These are phyloP conservation scores for Rhea pennata DNA, from an alignment of 2,113 vertebrate genomes.

Conservation along the genomic window DNA sequence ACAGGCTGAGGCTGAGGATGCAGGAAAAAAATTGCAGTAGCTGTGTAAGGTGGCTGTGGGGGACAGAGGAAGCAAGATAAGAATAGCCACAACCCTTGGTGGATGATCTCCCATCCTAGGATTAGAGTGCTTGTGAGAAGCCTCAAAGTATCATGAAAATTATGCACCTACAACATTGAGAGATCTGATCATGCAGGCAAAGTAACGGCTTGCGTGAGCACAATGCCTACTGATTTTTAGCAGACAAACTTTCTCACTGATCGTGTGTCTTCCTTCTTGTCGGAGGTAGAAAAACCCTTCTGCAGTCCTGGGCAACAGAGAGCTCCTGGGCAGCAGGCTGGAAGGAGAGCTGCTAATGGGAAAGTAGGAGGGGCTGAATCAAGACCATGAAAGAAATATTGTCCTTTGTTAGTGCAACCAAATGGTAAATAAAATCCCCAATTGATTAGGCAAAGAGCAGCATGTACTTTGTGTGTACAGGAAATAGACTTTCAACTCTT, in stretches of 20 bases:
- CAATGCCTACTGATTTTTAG: rapidly evolving
- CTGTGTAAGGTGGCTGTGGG: background rate
- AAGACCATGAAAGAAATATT: background rate
- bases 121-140: background rate
- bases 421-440: background rate
- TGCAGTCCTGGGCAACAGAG: background rate
- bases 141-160: background rate
- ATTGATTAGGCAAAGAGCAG: background rate
- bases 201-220: background rate
- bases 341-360: background rate
- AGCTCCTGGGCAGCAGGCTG: background rate
- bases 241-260: rapidly evolving
- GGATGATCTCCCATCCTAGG: background rate
- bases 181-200: background rate
- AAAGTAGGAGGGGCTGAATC: background rate
- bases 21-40: rapidly evolving
- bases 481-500: conserved; percentile 19
- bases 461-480: rapidly evolving
- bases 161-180: background rate
- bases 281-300: background rate
- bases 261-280: background rate
- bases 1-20: background rate
- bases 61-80: background rate
- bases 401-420: background rate
- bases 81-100: background rate